A percentile compares a stretch with the other conserved stretches of the same genome.
Evolutionary conservation across 1,140 invertebrate species (phyloP).

Genomic region (Cydia splendana): DNA sequence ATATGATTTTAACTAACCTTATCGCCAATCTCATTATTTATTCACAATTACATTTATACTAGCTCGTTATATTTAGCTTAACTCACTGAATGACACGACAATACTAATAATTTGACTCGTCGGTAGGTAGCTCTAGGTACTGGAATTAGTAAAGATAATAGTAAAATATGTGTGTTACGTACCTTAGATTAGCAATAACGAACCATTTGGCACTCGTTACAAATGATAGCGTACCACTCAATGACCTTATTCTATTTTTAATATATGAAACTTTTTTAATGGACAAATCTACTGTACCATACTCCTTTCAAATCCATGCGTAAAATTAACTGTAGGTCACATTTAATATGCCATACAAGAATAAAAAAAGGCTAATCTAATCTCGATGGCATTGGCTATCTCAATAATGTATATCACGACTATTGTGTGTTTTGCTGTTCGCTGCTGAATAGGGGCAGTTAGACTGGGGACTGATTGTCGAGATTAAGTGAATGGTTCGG

Average conservation of each 20-base stretch:
- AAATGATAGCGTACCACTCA: not conserved
- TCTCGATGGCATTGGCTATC: constrained; percentile 40
- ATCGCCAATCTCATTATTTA: not conserved
- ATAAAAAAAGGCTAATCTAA: constrained; percentile 43
- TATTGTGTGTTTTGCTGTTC: constrained; percentile 45
- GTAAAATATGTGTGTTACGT: not conserved
- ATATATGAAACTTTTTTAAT: not conserved
- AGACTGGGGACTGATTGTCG: constrained; percentile 38
- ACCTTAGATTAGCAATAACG: not conserved
- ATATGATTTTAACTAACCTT: not conserved
- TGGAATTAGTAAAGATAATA: not conserved
- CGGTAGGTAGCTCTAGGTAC: not conserved
- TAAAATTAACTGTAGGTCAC: constrained; percentile 20
- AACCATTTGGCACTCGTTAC: not conserved
- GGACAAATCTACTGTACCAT: not conserved
- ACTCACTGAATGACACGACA: not conserved
- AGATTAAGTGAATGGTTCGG: constrained; percentile 43
- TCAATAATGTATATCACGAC: constrained; percentile 44
- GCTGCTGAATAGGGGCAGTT: constrained; percentile 39
- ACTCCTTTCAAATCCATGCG: not conserved
- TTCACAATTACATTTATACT: not conserved
- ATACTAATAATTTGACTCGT: not conserved
- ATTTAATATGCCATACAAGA: constrained; percentile 16
- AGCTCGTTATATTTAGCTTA: not conserved
- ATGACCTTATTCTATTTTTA: not conserved